Evolutionary conservation across 2,797 vertebrate species (phyloP).

Genomic region (Natrix natrix): DNA sequence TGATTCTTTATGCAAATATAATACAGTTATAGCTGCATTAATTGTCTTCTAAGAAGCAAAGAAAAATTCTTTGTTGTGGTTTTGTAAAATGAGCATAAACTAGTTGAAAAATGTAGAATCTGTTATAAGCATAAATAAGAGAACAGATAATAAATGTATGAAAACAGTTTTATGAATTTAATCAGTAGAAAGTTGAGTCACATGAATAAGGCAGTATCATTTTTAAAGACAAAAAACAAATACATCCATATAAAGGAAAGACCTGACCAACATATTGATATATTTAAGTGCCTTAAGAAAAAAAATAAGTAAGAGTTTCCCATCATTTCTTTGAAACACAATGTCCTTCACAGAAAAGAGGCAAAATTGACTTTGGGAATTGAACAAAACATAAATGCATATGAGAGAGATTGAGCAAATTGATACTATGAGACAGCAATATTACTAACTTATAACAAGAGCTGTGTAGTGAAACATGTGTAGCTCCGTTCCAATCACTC

Average conservation of each 20-base stretch:
- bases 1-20: background rate
- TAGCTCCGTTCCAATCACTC: background rate
- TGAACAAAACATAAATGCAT: background rate
- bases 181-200: background rate
- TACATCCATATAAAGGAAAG: background rate
- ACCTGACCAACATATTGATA: background rate
- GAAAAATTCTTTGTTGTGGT: background rate
- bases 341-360: background rate
- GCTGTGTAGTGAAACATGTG: background rate
- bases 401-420: background rate
- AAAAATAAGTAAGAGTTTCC: background rate
- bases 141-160: background rate
- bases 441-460: background rate
- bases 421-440: background rate
- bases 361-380: background rate
- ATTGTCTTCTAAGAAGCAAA: conserved; percentile 7
- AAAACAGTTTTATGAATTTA: background rate
- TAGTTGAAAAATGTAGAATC: background rate
- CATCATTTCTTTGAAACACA: background rate
- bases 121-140: background rate
- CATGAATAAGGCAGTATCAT: background rate
- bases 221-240: background rate
- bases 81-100: background rate
- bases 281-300: background rate
- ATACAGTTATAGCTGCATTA: background rate